Base-by-base conservation (phyloP, 2,888 invertebrate species). In the Xanthorhoe designata region DNA sequence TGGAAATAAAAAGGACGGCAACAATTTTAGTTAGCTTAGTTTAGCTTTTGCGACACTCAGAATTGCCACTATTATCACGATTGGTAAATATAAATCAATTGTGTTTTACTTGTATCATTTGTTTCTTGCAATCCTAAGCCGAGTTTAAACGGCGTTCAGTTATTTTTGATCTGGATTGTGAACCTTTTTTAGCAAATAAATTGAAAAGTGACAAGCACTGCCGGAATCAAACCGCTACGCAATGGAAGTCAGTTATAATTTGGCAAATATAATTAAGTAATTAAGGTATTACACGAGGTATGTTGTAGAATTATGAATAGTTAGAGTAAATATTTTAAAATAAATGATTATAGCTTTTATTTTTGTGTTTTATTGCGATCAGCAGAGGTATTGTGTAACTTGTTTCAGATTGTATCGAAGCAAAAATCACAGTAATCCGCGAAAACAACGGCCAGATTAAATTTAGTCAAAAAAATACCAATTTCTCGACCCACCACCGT, bases 321-420 rank as follows among this genome's bases (percentile, higher is more conserved):
- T 24, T 67, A 67, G 63, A 61, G 58, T 68, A 68, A 67, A 68
- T 68, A 68, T 64, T 68, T 64, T 67, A 64, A 67, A 68, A 68
- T 68, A 68, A 68, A 68, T 64, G 62, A 66, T 38, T 56, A 57
- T 68, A 68, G 68, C 68, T 68, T 68, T 64, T 68, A 61, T 0
- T 57, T 56, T 49, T 32, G 38, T 42, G 57, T 68, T 58, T 68
- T 59, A 61, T 64, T 67, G 38, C 13, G 38, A 13, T 13, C 10
- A 3, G 10, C 10, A 2, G 35, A 9, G 35, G 2, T 2, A 35
- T n/a, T n/a, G n/a, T n/a, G n/a, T n/a, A n/a, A n/a, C n/a, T n/a
- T n/a, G n/a, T n/a, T n/a, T n/a, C n/a, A n/a, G n/a, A n/a, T n/a
- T n/a, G n/a, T n/a, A n/a, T n/a, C n/a, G n/a, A n/a, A n/a, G n/a